Base-by-base conservation (phyloP, 2,113 vertebrate species). In the Condylura cristata region DNA sequence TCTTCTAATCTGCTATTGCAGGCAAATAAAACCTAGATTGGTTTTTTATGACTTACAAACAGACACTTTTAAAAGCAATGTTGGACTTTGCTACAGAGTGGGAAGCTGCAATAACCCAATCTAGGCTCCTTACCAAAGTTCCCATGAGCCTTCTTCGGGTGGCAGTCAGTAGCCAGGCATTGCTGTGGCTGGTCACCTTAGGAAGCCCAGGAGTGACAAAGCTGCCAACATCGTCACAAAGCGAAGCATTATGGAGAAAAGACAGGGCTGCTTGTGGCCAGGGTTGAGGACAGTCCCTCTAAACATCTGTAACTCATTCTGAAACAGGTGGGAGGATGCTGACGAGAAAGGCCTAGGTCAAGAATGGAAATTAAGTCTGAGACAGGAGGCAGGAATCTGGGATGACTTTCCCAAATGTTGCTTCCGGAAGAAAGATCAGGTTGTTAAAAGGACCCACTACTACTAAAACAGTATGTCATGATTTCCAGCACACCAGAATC, bases 21-120 rank as follows among this genome's bases (percentile, higher is more conserved):
- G 17, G 30, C 9, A 61, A 74, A 95, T 46, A 76, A 87, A 90
- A 81, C 61, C 26, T 30, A 75, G 51, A 71, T 2, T 53, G 58
- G 66, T 26, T 82, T 51, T 39, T 28, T 37, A 18, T 39, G 20
- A 76, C 13, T 87, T 58, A 39, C 12, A 26, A 34, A 30, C 18
- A 24, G 34, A 66, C 18, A 46, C 14, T n/a, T n/a, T 37, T 53
- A 30, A 26, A 30, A 79, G 34, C 44, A 61, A 46, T 39, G 41
- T 8, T 28, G 14, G 30, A 79, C 34, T 46, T 71, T 76, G 51
- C 58, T 17, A 46, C 0, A 84, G 14, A 68, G 66, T 32, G 37
- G 22, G 28, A 60, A 58, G 32, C 26, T 32, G 18, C 63, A 63
- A 10, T 60, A 72, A 71, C 56, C 39, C 22, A 86, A 83, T 0